Conservation (phyloP, 2,888 invertebrate species). For the Conus canariensis region DNA sequence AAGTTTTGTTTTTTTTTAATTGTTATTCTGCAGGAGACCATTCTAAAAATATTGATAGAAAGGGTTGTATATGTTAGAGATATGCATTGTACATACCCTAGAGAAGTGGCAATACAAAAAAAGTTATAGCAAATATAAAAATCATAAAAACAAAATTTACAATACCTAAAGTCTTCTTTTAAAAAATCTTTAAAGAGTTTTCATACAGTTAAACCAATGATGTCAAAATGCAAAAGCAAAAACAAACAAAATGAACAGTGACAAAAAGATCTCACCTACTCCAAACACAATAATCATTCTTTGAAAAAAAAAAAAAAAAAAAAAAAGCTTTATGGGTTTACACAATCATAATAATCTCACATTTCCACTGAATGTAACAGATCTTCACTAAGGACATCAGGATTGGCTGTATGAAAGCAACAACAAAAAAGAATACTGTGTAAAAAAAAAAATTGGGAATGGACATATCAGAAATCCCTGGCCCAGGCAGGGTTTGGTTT, state of each 20-base stretch:
- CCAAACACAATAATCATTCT: too few relatives aligned
- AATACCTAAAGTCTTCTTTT: neutral
- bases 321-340: neutral
- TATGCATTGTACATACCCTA: neutral
- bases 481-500: neutral
- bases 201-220: neutral
- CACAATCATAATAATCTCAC: neutral
- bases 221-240: neutral
- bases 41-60: neutral
- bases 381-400: neutral
- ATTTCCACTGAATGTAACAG: too few relatives aligned
- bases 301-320: neutral
- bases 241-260: neutral
- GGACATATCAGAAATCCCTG: neutral
- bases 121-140: neutral
- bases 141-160: neutral
- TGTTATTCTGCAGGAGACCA: too few relatives aligned
- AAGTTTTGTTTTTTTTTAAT: neutral
- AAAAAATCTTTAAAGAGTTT: neutral
- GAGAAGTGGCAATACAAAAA: neutral
- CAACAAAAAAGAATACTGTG: neutral
- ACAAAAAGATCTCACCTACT: neutral
- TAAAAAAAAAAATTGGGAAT: neutral
- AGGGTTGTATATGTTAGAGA: neutral
- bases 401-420: slow-evolving; percentile 14